These are phyloP conservation scores for Sisor rabdophorus DNA, from an alignment of 2,113 vertebrate genomes.

Conservation along the genomic window DNA sequence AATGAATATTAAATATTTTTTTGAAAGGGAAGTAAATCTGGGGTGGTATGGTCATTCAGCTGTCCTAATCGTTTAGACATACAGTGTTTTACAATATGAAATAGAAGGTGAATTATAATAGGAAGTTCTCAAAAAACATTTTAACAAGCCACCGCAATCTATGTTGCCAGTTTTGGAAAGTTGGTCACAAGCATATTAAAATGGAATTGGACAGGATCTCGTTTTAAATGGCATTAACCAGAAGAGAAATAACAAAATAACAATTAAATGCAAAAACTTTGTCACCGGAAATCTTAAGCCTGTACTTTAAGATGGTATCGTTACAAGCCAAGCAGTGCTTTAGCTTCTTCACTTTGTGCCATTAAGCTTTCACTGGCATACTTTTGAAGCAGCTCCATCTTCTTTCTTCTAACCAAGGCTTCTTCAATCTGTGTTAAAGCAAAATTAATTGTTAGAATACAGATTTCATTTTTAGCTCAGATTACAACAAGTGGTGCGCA, in stretches of 20 bases:
- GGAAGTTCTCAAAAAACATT: too few relatives aligned
- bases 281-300: neutral
- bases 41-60: neutral
- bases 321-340: conserved; percentile 82
- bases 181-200: neutral
- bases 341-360: conserved; percentile 91
- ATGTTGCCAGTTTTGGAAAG: neutral
- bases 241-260: neutral
- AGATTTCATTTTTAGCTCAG: neutral
- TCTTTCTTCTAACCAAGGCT: conserved; percentile 90
- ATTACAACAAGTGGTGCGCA: neutral
- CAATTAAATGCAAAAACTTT: neutral
- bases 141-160: neutral
- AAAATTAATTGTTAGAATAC: neutral
- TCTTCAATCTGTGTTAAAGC: conserved; percentile 82
- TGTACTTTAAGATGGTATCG: too few relatives aligned
- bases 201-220: too few relatives aligned
- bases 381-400: conserved; percentile 96
- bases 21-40: neutral
- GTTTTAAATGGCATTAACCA: neutral
- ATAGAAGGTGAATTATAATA: neutral
- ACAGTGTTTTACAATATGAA: neutral
- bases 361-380: conserved; percentile 93
- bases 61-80: neutral
- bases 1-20: too few relatives aligned